Evolutionary conservation across 2,888 invertebrate species (phyloP).

Genomic region (Dendrolimus houi): DNA sequence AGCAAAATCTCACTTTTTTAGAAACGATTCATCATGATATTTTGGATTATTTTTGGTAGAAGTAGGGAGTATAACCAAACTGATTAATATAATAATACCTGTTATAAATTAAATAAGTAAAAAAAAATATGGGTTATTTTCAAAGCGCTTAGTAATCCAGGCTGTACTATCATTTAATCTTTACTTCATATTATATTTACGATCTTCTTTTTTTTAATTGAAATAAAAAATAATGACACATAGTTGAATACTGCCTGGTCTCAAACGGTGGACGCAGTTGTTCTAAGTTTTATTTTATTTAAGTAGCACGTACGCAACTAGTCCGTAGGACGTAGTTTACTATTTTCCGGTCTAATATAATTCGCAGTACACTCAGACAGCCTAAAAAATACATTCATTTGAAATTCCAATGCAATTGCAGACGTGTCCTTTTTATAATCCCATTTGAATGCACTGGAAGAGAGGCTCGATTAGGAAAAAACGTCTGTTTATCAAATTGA

Average conservation of each 20-base stretch:
- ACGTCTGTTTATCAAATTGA: constrained; percentile 30
- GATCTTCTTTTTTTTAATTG: not conserved
- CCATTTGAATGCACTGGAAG: constrained; percentile 49
- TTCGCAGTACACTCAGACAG: constrained; percentile 56
- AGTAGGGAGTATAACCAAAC: too few species aligned
- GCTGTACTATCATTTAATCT: not conserved
- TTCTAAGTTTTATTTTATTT: not conserved
- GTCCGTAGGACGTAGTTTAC: constrained; percentile 33
- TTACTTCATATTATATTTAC: not conserved
- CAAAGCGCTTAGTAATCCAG: not conserved
- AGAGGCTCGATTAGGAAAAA: constrained; percentile 27
- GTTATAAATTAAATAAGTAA: not conserved
- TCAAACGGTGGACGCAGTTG: not conserved
- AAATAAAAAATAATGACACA: not conserved
- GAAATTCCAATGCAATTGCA: constrained; percentile 62
- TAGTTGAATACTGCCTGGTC: constrained; percentile 6
- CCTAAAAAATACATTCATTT: constrained; percentile 69
- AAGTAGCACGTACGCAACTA: constrained; percentile 40
- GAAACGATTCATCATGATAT: too few species aligned
- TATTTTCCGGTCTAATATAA: constrained; percentile 52
- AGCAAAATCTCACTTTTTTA: not conserved
- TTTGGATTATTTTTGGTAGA: too few species aligned
- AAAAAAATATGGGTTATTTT: not conserved
- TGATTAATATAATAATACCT: too few species aligned
- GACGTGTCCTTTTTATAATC: constrained; percentile 57